Percentiles rank a stretch among this genome's conserved stretches.
phyloP scores from a whole-genome alignment of 1,140 invertebrate species.

The Metopolophium dirhodum region DNA sequence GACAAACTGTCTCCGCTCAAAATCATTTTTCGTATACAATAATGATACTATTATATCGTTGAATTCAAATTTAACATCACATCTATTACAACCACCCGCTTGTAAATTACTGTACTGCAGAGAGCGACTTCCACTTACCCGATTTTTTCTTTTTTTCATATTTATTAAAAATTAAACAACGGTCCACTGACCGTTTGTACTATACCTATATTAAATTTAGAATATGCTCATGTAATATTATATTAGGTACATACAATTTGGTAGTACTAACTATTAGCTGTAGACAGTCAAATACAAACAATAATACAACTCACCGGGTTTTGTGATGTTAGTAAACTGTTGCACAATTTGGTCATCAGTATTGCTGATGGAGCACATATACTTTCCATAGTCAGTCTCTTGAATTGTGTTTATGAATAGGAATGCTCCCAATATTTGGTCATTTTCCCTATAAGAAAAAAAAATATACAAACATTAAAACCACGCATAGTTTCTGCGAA shows the following conservation, averaged over 20 bases:
- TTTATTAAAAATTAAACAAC: neutral
- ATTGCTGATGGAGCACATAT: conserved; percentile 69
- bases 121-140: no score
- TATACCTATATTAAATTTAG: neutral
- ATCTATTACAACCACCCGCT: no score
- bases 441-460: conserved; percentile 69
- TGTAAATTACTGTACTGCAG: no score
- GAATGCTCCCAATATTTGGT: conserved; percentile 74
- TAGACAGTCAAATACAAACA: neutral
- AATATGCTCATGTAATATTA: neutral
- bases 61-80: no score
- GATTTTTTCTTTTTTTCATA: neutral
- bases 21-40: no score
- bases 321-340: conserved; percentile 64
- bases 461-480: conserved; percentile 21
- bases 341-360: conserved; percentile 65
- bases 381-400: conserved; percentile 72
- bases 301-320: conserved; percentile 62
- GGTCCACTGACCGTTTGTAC: neutral
- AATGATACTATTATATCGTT: no score
- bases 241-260: neutral
- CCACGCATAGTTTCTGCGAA: neutral
- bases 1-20: no score
- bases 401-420: conserved; percentile 69
- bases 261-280: neutral